phyloP scores from a whole-genome alignment of 2,113 vertebrate species.

The Motacilla tschutschensis region DNA sequence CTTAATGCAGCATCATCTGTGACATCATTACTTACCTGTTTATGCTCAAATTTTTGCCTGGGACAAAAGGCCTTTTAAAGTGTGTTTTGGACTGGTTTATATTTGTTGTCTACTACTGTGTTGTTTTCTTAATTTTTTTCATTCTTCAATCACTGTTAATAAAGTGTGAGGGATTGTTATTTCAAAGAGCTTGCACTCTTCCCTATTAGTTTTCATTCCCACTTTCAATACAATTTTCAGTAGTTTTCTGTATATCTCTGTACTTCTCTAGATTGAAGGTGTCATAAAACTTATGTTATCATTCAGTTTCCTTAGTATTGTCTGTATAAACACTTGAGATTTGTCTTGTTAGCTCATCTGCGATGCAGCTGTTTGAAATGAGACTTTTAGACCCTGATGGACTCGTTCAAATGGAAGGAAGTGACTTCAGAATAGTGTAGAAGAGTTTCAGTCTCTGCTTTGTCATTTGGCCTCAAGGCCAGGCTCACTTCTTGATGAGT shows the following conservation, averaged over 20 bases:
- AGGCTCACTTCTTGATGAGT: neutral
- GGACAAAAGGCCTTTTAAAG: neutral
- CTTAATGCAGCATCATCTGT: neutral
- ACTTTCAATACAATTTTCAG: neutral
- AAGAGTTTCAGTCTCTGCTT: neutral
- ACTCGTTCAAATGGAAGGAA: neutral
- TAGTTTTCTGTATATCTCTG: neutral
- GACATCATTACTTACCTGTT: neutral
- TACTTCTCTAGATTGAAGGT: neutral
- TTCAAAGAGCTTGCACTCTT: neutral
- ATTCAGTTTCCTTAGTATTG: neutral
- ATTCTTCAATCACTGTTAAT: neutral
- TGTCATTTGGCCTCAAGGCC: neutral
- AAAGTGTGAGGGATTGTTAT: neutral
- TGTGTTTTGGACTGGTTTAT: neutral
- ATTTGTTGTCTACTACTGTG: neutral
- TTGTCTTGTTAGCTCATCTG: constrained; percentile 7
- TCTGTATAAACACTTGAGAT: neutral
- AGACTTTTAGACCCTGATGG: neutral
- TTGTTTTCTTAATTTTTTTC: neutral
- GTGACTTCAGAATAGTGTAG: neutral
- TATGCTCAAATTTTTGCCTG: neutral
- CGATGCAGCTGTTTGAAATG: constrained; percentile 7
- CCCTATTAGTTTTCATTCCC: neutral
- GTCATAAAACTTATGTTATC: neutral